Evolutionary conservation across 2,113 vertebrate species (phyloP), one percentile per base, ranked within the genome.

Genomic region (Hipposideros armiger): DNA sequence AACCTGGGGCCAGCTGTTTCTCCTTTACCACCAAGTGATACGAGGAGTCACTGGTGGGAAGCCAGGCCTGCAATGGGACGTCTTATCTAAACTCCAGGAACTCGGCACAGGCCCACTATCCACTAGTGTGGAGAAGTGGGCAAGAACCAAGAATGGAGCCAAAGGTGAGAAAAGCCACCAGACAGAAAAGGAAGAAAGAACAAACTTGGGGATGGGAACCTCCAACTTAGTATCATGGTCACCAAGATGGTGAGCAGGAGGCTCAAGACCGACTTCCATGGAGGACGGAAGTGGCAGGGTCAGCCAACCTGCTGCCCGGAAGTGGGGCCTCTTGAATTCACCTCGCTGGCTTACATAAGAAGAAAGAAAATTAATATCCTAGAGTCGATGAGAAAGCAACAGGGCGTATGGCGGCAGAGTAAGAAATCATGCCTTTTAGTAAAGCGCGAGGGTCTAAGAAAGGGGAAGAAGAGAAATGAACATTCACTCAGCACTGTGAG

Each of bases 401-500:
- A 50, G 40, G 17, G 80, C 19, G 32, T 0, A 11, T 6, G 47
- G 30, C 1, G 0, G 13, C 1, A 67, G 42, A 22, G n/a, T 24
- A 13, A 40, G 76, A 40, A 90, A 69, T 22, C 5, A 4, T 1
- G 11, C 2, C 76, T 69, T 0, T 17, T 50, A 52, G 82, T 13
- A 74, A 47, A 95, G 30, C 36, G 11, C 28, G 36, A 50, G 50
- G 16, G 0, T n/a, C 66, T 69, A 30, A 52, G 24, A 47, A 40
- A 15, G 26, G 28, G 7, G 22, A n/a, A 45, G 80, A 28, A 67
- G 84, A 36, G 50, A 40, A 73, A 28, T 10, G 0, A 50, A 40
- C 16, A 62, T 10, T 11, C 16, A 1, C 0, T 19, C 60, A 5
- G 50, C 2, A 36, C 19, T 2, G 1, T 11, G 28, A 36, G 40